Evolutionary conservation across 2,113 vertebrate species (phyloP).

Genomic region (Antechinus stuartii): DNA sequence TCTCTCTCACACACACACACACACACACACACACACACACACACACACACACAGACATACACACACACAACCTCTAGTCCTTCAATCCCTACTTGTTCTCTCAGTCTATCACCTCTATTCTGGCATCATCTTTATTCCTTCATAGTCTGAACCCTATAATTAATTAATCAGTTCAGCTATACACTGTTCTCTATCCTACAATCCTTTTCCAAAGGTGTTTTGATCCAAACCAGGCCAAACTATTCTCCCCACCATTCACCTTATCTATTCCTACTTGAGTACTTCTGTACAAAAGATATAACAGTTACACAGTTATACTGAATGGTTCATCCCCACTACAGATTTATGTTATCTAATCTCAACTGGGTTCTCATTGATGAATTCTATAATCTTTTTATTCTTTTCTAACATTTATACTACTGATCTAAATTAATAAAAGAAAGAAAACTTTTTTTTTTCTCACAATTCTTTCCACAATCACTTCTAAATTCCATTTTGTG

Average conservation of each 20-base stretch:
- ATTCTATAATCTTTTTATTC: neutral
- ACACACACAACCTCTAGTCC: neutral
- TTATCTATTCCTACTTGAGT: neutral
- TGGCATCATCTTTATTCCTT: neutral
- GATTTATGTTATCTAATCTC: neutral
- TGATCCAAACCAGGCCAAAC: neutral
- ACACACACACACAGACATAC: neutral
- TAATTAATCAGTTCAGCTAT: neutral
- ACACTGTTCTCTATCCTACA: neutral
- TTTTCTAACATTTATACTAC: neutral
- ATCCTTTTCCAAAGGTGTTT: neutral
- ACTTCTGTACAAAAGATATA: neutral
- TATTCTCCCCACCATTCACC: neutral
- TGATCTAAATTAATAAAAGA: neutral
- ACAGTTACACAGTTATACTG: neutral
- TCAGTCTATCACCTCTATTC: neutral
- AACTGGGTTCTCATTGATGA: neutral
- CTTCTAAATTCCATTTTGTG: neutral
- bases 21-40: neutral
- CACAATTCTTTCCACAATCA: neutral
- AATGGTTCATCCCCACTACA: neutral
- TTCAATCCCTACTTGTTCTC: neutral
- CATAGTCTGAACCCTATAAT: neutral
- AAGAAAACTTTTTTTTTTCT: neutral
- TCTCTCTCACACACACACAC: too few species aligned